Evolutionary conservation across 2,113 vertebrate genomes (phyloP).

Genomic region (Scomber scombrus): DNA sequence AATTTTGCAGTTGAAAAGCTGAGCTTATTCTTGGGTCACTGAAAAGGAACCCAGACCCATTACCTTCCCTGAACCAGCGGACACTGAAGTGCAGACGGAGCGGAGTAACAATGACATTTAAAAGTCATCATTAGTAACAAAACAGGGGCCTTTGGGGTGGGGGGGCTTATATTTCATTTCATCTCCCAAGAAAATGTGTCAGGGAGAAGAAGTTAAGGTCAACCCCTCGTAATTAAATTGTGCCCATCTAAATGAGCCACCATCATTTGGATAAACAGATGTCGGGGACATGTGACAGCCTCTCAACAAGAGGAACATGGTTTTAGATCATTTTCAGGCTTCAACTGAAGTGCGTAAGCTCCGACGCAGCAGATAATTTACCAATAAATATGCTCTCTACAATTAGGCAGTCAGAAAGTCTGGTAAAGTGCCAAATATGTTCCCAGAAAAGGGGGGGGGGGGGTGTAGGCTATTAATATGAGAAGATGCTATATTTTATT

Average conservation of each 20-base stretch:
- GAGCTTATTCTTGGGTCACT: slow-evolving; percentile 42
- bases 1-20: slow-evolving; percentile 30
- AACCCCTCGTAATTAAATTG: slow-evolving; percentile 35
- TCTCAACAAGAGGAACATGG: slow-evolving; percentile 19
- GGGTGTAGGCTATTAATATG: slow-evolving; percentile 19
- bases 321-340: slow-evolving; percentile 37
- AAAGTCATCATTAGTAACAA: slow-evolving; percentile 80
- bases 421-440: slow-evolving; percentile 25
- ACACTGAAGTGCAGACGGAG: slow-evolving; percentile 26
- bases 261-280: slow-evolving; percentile 31
- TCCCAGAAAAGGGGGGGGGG: slow-evolving; percentile 6
- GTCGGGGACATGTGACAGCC: neutral
- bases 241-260: slow-evolving; percentile 12
- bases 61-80: slow-evolving; percentile 28
- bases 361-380: slow-evolving; percentile 31
- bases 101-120: slow-evolving; percentile 78
- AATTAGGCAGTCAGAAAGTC: slow-evolving; percentile 35
- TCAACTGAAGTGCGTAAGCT: slow-evolving; percentile 22
- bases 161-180: slow-evolving; percentile 60
- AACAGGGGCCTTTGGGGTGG: slow-evolving; percentile 46
- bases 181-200: slow-evolving; percentile 61
- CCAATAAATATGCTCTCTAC: slow-evolving; percentile 47
- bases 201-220: slow-evolving; percentile 49
- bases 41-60: slow-evolving; percentile 41
- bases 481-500: slow-evolving; percentile 17